These are phyloP conservation scores for Cephus pulcher DNA, from an alignment of 2,888 invertebrate species.

Conservation along the genomic window DNA sequence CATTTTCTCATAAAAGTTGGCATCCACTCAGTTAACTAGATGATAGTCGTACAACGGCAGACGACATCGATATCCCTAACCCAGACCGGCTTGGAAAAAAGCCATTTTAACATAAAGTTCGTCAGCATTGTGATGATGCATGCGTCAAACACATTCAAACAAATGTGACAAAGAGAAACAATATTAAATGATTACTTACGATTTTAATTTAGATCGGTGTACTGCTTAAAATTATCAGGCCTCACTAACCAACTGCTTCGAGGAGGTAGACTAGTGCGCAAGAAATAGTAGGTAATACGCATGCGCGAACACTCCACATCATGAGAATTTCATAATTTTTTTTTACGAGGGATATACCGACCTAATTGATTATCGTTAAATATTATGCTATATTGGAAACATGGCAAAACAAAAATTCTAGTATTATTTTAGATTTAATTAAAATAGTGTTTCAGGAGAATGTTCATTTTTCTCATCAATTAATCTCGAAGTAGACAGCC, in stretches of 20 bases:
- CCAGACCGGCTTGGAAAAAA: conserved; percentile 43
- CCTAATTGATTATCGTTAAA: background rate
- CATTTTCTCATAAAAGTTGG: conserved; percentile 3
- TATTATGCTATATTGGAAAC: background rate
- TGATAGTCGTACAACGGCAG: conserved; percentile 38
- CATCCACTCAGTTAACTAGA: background rate
- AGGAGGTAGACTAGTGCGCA: conserved; percentile 7
- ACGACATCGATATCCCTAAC: conserved; percentile 44
- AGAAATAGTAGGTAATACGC: conserved; percentile 25
- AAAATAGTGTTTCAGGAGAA: background rate
- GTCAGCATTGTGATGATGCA: background rate
- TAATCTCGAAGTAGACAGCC: conserved; percentile 35
- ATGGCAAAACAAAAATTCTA: background rate
- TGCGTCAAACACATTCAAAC: background rate
- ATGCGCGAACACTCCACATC: conserved; percentile 31
- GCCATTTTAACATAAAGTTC: conserved; percentile 9
- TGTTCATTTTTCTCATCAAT: background rate
- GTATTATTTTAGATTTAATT: background rate
- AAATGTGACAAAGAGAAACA: background rate
- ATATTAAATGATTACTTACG: conserved; percentile 39
- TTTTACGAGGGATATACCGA: background rate
- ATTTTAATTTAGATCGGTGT: conserved; percentile 39
- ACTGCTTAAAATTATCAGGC: conserved; percentile 44
- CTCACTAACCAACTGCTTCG: conserved; percentile 39
- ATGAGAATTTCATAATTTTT: background rate